phyloP scores from a whole-genome alignment of 1,140 invertebrate genomes.

The Ostrea edulis region DNA sequence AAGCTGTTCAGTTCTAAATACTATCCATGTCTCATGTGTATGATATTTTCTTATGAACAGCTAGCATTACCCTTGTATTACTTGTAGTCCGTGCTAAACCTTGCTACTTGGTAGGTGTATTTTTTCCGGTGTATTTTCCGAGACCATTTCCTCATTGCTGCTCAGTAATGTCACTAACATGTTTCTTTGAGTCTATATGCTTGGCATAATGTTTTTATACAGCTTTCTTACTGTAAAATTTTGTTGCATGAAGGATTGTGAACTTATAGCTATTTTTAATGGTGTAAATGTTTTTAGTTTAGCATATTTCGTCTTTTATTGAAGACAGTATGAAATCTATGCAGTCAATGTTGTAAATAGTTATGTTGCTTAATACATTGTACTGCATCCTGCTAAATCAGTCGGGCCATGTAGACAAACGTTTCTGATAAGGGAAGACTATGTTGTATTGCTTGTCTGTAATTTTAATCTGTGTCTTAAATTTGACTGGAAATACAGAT shows the following conservation, averaged over 20 bases:
- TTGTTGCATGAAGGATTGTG: background rate
- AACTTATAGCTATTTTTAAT: background rate
- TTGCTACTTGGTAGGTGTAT: no score
- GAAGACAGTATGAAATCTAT: background rate
- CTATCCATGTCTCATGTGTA: no score
- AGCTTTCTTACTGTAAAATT: background rate
- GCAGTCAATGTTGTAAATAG: background rate
- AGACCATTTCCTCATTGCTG: no score
- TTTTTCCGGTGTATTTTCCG: no score
- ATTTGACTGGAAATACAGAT: background rate
- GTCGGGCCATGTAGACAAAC: background rate
- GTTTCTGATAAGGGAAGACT: background rate
- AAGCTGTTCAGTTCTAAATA: no score
- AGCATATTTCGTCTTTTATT: background rate
- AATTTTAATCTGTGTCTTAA: background rate
- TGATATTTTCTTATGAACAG: no score
- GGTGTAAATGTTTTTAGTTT: background rate
- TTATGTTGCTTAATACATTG: background rate
- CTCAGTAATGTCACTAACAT: no score
- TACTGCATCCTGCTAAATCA: background rate
- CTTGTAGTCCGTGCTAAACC: no score
- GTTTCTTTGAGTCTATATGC: no score
- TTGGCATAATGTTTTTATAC: background rate
- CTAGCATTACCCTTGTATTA: no score
- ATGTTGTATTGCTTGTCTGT: conserved; percentile 4